Percentiles rank a stretch among this genome's conserved stretches.
phyloP scores from a whole-genome alignment of 2,888 invertebrate genomes.

The Corythucha ciliata region DNA sequence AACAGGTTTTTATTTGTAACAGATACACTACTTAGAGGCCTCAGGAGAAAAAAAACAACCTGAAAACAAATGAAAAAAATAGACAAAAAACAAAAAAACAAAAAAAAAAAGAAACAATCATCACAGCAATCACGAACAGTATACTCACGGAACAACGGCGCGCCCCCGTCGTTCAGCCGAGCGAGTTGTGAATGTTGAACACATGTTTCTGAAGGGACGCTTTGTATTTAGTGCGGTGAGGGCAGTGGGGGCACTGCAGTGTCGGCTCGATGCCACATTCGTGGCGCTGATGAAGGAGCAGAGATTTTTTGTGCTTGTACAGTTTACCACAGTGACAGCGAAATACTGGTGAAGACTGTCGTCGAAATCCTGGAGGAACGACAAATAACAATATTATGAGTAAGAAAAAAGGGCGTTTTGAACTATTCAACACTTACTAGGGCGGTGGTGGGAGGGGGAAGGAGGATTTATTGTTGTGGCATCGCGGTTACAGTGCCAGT shows the following conservation, averaged over 20 bases:
- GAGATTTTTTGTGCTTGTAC: conserved; percentile 11
- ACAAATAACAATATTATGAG: not conserved
- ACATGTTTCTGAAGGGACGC: conserved; percentile 40
- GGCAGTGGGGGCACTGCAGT: conserved; percentile 25
- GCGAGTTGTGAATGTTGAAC: not conserved
- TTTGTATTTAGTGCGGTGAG: conserved; percentile 34
- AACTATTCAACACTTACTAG: too few relatives aligned
- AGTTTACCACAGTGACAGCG: conserved; percentile 13
- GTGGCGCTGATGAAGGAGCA: conserved; percentile 9
- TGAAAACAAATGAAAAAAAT: conserved; percentile 1
- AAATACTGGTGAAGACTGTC: not conserved
- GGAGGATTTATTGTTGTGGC: too few relatives aligned
- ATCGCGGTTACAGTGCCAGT: too few relatives aligned
- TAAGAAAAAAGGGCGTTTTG: too few relatives aligned
- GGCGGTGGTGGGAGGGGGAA: too few relatives aligned
- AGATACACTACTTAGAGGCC: too few relatives aligned
- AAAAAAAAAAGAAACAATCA: not conserved
- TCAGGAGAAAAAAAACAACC: too few relatives aligned
- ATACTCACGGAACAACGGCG: not conserved
- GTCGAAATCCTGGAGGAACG: too few relatives aligned
- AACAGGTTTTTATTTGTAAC: too few relatives aligned
- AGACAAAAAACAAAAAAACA: not conserved
- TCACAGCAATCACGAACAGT: not conserved
- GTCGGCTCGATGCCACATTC: conserved; percentile 20
- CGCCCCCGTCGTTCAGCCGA: too few relatives aligned